Evolutionary conservation across 2,113 vertebrate species (phyloP), one percentile per base, ranked within the genome.

Genomic region (Marmota flaviventris): DNA sequence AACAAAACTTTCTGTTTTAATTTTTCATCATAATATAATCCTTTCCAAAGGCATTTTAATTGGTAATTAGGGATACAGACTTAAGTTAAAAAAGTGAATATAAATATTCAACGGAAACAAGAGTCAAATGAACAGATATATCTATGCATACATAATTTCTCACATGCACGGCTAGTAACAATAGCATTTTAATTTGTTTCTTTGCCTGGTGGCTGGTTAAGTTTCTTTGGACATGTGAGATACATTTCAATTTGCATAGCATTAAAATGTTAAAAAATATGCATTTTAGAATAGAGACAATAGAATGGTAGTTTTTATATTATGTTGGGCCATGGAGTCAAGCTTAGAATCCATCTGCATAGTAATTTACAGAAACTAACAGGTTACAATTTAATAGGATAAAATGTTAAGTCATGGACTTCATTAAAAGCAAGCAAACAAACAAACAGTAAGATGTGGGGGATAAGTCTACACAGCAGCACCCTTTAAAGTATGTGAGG

Each of bases 181-280:
- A 20, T 5, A 63, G 75, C 61, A 81, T 95, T 93, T 96, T 58
- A 95, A 82, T 93, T 92, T 69, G 37, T 85, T 93, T 79, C 42
- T 96, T 70, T 87, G 56, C 45, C 13, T 84, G 37, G 12, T 89
- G n/a, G 34, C 56, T 89, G 63, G n/a, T 77, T 45, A 67, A 67
- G 42, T 73, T 94, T 90, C 82, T 95, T 69, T 85, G 51, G 39
- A 89, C 42, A 34, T 24, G 18, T 79, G 91, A 96, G 17, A 51
- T 84, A 84, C 11, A 69, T 51, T 20, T 93, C 91, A 45, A 79
- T 91, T 91, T 81, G 20, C 29, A 76, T 32, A 83, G 56, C 16
- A 95, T 24, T 79, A 91, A 93, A 91, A 72, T 89, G 58, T n/a
- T 69, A 91, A 79, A 94, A 85, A 83, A 56, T 25, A 14, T 95